Evolutionary conservation across 2,113 vertebrate species (phyloP), one percentile per base, ranked within the genome.

Genomic region (Platysteira castanea): DNA sequence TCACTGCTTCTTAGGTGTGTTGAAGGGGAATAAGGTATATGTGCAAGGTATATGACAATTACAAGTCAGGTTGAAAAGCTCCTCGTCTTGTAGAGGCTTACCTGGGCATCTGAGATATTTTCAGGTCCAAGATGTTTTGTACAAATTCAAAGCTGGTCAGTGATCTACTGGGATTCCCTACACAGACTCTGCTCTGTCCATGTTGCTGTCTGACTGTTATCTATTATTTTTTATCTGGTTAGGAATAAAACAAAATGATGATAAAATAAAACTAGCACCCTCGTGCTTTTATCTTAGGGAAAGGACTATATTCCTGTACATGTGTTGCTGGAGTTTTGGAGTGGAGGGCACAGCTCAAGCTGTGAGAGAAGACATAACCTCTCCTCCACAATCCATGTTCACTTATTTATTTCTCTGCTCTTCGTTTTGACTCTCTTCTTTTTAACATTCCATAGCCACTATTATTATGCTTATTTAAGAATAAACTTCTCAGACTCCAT

Each of bases 311-410:
- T 49, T 69, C 6, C 30, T 2, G 3, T 53, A 15, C 4, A 31
- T 7, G 1, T 37, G 5, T 15, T 49, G 13, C 28, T 49, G n/a
- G 8, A 44, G 5, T 42, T 80, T 16, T 49, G 7, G 9, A 60
- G 6, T 4, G 18, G 22, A 71, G 33, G 35, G 9, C 37, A 64
- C 20, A 56, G 15, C 17, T 76, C 37, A 37, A 57, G 2, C 6
- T 64, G 35, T 46, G 39, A 50, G 2, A 11, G 20, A 59, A 64
- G 24, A 15, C 20, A 37, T 10, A 73, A 30, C 2, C 7, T 79
- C 10, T 73, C 7, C 33, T 39, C 24, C 16, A 10, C 8, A 8
- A 31, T 23, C 5, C 1, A 1, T 5, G 7, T 56, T 46, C 8
- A 23, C 6, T 53, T 64, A 18, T 18, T 93, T 73, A n/a, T 67